Conservation (phyloP, 2,888 invertebrate genomes). For the Elgonia sp. region DNA sequence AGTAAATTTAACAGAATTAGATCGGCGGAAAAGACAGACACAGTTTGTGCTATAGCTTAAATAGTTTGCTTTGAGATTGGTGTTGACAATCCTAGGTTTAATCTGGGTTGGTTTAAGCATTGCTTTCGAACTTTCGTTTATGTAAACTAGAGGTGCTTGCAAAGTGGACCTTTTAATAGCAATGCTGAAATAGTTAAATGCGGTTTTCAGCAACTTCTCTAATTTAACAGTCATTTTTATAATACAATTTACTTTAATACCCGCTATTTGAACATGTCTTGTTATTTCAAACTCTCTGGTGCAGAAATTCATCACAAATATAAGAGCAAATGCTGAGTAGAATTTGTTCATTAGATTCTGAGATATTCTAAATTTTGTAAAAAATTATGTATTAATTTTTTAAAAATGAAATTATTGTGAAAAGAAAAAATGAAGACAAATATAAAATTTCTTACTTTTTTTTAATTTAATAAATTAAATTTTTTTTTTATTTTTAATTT, state of each 20-base stretch:
- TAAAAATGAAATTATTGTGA: no score
- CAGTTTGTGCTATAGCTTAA: constrained; percentile 73
- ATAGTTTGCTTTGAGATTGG: constrained; percentile 75
- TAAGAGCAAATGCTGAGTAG: no score
- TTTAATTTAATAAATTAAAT: no score
- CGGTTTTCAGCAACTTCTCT: constrained; percentile 51
- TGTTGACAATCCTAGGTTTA: constrained; percentile 76
- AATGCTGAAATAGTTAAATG: constrained; percentile 60
- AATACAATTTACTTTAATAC: constrained; percentile 25
- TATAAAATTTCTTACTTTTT: no score
- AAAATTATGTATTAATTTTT: no score
- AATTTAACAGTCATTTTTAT: constrained; percentile 55
- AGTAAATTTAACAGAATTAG: constrained; percentile 74
- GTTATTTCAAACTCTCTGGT: neutral
- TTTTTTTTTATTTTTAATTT: no score
- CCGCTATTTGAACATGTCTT: neutral
- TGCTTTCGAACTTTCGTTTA: constrained; percentile 76
- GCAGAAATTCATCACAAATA: constrained; percentile 1
- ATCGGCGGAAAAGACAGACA: constrained; percentile 73
- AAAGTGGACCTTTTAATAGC: constrained; percentile 74
- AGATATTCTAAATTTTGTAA: no score
- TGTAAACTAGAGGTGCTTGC: constrained; percentile 68
- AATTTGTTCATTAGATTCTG: no score
- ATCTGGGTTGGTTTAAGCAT: constrained; percentile 74
- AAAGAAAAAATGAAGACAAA: no score